A percentile compares a stretch with the other conserved stretches of the same genome.
Conservation (phyloP, 2,888 invertebrate genomes). For the Proisotoma minuta region DNA sequence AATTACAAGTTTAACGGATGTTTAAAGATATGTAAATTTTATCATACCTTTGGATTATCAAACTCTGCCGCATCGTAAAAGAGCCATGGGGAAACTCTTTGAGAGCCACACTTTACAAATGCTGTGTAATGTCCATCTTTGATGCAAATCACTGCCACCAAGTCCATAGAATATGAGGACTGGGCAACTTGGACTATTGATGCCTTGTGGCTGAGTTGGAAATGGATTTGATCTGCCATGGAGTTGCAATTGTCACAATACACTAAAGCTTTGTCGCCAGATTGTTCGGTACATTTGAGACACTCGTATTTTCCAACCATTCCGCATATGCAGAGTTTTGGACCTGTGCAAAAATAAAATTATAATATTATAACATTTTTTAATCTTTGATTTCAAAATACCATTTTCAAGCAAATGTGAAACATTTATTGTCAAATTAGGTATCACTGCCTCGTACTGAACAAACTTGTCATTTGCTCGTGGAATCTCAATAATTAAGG, state of each 20-base stretch:
- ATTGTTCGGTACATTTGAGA: constrained; percentile 11
- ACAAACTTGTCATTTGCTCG: constrained; percentile 30
- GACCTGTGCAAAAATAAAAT: constrained; percentile 18
- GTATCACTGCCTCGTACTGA: constrained; percentile 37
- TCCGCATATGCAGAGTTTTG: constrained; percentile 34
- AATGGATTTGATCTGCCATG: constrained; percentile 30
- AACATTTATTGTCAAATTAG: constrained; percentile 25
- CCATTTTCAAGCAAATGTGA: constrained; percentile 32
- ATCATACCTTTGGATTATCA: constrained; percentile 36
- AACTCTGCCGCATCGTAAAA: constrained; percentile 30
- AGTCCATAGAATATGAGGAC: constrained; percentile 25
- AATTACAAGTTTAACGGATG: constrained; percentile 1
- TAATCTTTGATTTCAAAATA: constrained; percentile 7
- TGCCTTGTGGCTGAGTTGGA: constrained; percentile 27
- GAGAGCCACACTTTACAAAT: constrained; percentile 36
- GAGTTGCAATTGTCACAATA: constrained; percentile 33
- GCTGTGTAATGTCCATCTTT: constrained; percentile 30
- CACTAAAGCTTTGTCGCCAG: constrained; percentile 23
- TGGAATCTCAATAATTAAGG: constrained; percentile 38
- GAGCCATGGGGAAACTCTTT: constrained; percentile 35
- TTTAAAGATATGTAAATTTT: constrained; percentile 6
- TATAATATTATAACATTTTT: not conserved
- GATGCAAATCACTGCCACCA: constrained; percentile 33
- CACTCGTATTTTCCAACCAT: constrained; percentile 32
- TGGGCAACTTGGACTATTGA: constrained; percentile 19